Percentiles rank a stretch among this genome's conserved stretches.
These are phyloP conservation scores for Nasonia longicornis DNA, from an alignment of 1,140 invertebrate species.

Conservation along the genomic window DNA sequence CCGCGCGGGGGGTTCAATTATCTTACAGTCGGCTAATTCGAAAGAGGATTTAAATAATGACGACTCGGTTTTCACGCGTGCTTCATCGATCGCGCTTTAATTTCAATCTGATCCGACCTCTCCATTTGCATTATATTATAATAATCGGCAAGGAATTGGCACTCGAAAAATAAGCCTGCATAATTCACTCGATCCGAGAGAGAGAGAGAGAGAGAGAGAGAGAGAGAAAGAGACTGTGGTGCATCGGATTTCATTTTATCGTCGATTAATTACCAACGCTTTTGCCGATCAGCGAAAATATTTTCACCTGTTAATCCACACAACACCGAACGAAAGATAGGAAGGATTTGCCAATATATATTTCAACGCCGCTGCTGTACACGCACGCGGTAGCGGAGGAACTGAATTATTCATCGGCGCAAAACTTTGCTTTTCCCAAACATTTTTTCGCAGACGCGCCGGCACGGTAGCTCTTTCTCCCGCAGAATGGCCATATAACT, in stretches of 20 bases:
- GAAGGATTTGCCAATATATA: neutral
- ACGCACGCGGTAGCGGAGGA: neutral
- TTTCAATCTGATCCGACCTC: neutral
- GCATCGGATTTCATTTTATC: neutral
- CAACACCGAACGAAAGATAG: neutral
- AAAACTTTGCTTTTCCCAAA: constrained; percentile 27
- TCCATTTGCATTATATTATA: neutral
- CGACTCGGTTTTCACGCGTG: neutral
- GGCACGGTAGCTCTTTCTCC: neutral
- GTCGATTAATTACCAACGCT: neutral
- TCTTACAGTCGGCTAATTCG: neutral
- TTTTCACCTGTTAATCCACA: neutral
- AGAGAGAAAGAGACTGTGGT: too few relatives aligned
- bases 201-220: too few relatives aligned
- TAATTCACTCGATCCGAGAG: neutral
- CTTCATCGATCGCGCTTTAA: neutral
- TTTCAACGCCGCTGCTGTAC: neutral
- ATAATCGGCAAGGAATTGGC: too few relatives aligned
- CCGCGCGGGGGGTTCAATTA: neutral
- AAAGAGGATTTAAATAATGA: neutral
- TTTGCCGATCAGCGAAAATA: neutral
- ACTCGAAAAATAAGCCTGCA: neutral
- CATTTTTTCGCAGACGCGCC: constrained; percentile 7
- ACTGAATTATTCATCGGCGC: constrained; percentile 24
- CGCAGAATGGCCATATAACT: neutral